A percentile compares a stretch with the other conserved stretches of the same genome.
Evolutionary conservation across 2,113 vertebrate species (phyloP).

Genomic region (Mesitornis unicolor): DNA sequence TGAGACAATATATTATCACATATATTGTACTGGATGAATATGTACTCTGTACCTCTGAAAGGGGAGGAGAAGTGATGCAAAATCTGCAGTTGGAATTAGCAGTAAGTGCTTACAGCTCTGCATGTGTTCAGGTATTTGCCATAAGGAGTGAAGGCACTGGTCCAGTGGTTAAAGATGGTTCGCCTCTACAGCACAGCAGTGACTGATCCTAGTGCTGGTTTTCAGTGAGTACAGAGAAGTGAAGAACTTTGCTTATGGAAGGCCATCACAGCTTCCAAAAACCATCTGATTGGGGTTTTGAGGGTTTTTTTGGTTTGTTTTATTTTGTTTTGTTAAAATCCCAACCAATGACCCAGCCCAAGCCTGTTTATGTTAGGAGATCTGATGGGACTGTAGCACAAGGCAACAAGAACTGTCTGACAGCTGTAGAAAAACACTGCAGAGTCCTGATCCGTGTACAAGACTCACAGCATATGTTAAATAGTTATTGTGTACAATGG

Average conservation of each 20-base stretch:
- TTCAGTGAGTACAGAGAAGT: background rate
- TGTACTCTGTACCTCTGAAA: background rate
- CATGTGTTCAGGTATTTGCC: background rate
- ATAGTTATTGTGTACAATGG: slow-evolving; percentile 58
- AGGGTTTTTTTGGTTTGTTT: background rate
- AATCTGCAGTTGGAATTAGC: background rate
- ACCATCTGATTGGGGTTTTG: background rate
- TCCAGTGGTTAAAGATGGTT: background rate
- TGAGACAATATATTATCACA: background rate
- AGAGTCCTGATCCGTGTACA: slow-evolving; percentile 26
- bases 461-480: slow-evolving; percentile 66
- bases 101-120: background rate
- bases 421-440: slow-evolving; percentile 30
- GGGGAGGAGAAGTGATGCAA: background rate
- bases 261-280: background rate
- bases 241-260: background rate
- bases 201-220: background rate
- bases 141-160: background rate
- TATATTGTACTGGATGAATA: background rate
- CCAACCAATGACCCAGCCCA: slow-evolving; percentile 3
- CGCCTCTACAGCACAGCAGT: background rate
- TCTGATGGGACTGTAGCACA: background rate
- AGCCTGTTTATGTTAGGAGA: slow-evolving; percentile 34
- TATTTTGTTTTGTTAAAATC: background rate
- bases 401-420: slow-evolving; percentile 25